Evolutionary conservation across 92 coral and sea anemone genomes (phyloP), one percentile per base, ranked within the genome.

Genomic region (Nematostella vectensis): DNA sequence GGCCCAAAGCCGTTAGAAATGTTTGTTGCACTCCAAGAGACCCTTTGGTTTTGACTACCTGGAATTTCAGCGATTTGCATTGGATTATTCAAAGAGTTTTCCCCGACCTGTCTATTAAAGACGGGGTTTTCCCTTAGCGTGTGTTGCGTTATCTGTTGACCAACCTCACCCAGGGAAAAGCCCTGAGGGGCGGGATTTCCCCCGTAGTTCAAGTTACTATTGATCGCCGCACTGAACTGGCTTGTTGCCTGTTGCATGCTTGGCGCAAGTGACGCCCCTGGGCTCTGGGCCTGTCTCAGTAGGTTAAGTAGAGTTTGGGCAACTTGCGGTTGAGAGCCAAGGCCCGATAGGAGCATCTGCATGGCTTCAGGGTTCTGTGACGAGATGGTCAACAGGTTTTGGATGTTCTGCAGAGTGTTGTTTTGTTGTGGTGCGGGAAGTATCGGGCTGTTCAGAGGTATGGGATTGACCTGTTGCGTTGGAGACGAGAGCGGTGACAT

Each of bases 321-420:
- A 16, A 78, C 70, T 18, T 78, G 69, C 9, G 85, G 85, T 68
- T 78, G 85, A 47, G 54, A 58, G 40, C 74, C 70, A 18, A 78
- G 55, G 4, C 74, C 79, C 0, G 85, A 52, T 27, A 78, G 60
- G 1, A 78, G 70, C 6, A 72, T 69, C 21, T 71, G 79, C 74
- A 78, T 59, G 33, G 74, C 48, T 37, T 78, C 62, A 33, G 76
- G 85, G 55, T 78, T 78, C 38, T 78, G 85, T 4, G 74, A 58
- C 15, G 85, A 71, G 45, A 55, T 63, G 2, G 74, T 64, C 11
- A 78, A 31, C 24, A 78, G 38, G 29, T 52, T 50, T 63, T 63
- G 69, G 22, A 63, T 63, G 25, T 63, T 63, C 23, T 38, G 50
- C 4, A 63, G 59, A 4, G 69, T 63, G 16, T 43, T 24, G 9